These are phyloP conservation scores for Thunnus thynnus DNA, from an alignment of 2,113 vertebrate species.

Conservation along the genomic window DNA sequence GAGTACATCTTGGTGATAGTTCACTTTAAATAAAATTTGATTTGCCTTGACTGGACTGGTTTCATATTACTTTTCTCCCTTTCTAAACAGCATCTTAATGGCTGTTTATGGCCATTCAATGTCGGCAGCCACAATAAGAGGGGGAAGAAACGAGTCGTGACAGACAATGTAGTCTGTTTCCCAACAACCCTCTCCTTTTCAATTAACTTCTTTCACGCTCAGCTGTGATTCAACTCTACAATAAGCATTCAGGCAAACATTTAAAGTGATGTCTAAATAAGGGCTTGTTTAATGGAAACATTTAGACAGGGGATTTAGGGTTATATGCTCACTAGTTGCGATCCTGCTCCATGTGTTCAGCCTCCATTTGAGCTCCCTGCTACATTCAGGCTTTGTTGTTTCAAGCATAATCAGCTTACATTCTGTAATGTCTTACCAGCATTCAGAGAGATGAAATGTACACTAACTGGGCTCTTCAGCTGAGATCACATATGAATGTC, in stretches of 20 bases:
- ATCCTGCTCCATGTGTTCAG: conserved; percentile 19
- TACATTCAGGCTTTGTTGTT: conserved; percentile 33
- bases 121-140: conserved; percentile 35
- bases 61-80: conserved; percentile 28
- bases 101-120: conserved; percentile 44
- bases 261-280: conserved; percentile 58
- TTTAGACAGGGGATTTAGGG: conserved; percentile 42
- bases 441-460: conserved; percentile 30
- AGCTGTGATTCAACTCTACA: conserved; percentile 54
- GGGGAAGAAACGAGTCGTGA: conserved; percentile 41
- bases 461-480: conserved; percentile 27
- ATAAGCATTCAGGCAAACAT: conserved; percentile 53
- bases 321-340: conserved; percentile 30
- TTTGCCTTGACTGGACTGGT: conserved; percentile 14
- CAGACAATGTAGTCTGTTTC: conserved; percentile 35
- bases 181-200: conserved; percentile 58
- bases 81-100: conserved; percentile 18
- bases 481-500: conserved; percentile 15
- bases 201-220: conserved; percentile 59
- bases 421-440: conserved; percentile 28
- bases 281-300: conserved; percentile 50
- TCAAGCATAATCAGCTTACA: conserved; percentile 43
- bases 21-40: conserved; percentile 22
- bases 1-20: conserved; percentile 11
- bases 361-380: conserved; percentile 25